Evolutionary conservation across 2,797 vertebrate species (phyloP).

Genomic region (Acanthurus tractus): DNA sequence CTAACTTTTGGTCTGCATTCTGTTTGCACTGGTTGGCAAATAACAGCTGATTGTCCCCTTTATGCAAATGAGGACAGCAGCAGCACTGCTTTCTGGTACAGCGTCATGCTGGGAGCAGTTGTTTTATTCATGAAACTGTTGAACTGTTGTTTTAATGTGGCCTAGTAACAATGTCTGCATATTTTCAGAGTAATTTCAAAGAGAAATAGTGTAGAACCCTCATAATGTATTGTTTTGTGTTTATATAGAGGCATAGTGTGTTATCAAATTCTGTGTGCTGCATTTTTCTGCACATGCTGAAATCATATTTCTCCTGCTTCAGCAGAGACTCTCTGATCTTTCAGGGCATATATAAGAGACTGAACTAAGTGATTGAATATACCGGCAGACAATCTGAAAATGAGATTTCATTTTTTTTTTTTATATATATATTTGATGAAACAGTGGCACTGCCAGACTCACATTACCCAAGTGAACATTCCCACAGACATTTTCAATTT

Average conservation of each 20-base stretch:
- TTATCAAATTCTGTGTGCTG: background rate
- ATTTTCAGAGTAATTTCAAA: conserved; percentile 30
- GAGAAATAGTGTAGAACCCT: background rate
- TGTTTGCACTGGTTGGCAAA: conserved; percentile 2
- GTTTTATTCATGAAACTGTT: conserved; percentile 62
- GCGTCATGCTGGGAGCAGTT: conserved; percentile 31
- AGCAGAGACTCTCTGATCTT: background rate
- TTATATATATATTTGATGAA: background rate
- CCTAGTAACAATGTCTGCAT: conserved; percentile 29
- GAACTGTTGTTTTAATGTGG: conserved; percentile 34
- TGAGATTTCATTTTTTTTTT: background rate
- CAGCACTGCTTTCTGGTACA: conserved; percentile 19
- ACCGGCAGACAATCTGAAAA: conserved; percentile 2
- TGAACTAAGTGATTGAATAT: conserved; percentile 12
- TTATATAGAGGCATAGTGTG: background rate
- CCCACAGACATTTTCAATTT: conserved; percentile 15
- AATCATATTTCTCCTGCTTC: conserved; percentile 10
- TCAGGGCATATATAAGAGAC: too few relatives aligned
- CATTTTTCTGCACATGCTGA: background rate
- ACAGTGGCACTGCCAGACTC: background rate
- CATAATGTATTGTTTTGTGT: background rate
- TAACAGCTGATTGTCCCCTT: conserved; percentile 17
- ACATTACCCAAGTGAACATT: conserved; percentile 27
- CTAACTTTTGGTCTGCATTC: accelerated
- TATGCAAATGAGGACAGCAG: conserved; percentile 37